Conservation (phyloP, 1,140 invertebrate genomes). For the Drosophila tani region DNA sequence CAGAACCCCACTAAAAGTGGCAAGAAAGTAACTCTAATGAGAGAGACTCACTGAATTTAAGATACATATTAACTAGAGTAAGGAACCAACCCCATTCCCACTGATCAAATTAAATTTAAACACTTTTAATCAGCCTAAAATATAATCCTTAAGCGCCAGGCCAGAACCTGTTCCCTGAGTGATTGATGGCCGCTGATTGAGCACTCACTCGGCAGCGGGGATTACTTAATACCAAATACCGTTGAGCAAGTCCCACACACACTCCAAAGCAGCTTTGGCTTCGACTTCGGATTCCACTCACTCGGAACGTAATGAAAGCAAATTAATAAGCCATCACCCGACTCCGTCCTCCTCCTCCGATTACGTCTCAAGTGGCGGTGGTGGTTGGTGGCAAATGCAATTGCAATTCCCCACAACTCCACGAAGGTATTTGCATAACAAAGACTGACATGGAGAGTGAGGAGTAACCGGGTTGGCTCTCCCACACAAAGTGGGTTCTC, state of each 20-base stretch:
- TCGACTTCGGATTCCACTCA: constrained; percentile 34
- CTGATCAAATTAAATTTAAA: neutral
- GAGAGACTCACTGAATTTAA: neutral
- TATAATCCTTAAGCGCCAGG: constrained; percentile 22
- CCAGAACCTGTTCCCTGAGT: constrained; percentile 28
- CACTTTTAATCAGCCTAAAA: neutral
- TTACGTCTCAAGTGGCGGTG: constrained; percentile 9
- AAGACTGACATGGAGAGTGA: neutral
- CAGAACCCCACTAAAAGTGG: too few relatives aligned
- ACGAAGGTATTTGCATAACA: constrained; percentile 46
- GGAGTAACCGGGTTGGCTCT: constrained; percentile 21
- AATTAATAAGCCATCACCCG: constrained; percentile 61
- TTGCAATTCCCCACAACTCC: constrained; percentile 16
- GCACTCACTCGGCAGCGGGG: neutral
- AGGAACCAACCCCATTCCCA: neutral
- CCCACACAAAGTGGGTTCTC: constrained; percentile 16
- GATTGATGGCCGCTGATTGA: constrained; percentile 41
- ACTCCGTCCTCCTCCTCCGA: neutral
- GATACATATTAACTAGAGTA: too few relatives aligned
- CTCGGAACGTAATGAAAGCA: constrained; percentile 51
- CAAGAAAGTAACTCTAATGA: neutral
- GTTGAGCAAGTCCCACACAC: constrained; percentile 28
- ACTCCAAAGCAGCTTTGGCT: neutral
- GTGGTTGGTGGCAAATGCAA: too few relatives aligned
- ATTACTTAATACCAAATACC: constrained; percentile 30